Evolutionary conservation across 35 echinoderm and acorn worm genomes (phyloP).

Genomic region (Patiria miniata): DNA sequence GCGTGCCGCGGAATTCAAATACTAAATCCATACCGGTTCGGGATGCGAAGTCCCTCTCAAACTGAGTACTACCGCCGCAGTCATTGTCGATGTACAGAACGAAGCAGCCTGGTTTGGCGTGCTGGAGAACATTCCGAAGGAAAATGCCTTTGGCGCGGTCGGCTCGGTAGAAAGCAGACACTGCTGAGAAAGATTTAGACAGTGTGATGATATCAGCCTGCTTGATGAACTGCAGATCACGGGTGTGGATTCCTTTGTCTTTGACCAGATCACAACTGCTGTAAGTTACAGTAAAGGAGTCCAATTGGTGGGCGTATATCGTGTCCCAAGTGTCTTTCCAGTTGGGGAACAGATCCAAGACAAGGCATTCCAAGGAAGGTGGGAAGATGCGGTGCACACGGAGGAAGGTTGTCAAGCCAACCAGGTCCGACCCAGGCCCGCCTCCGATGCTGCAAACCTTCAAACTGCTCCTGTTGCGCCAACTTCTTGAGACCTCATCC

Average conservation of each 20-base stretch:
- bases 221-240: neutral
- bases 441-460: neutral
- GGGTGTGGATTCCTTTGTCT: neutral
- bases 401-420: neutral
- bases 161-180: neutral
- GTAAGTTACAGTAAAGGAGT: neutral
- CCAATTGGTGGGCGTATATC: neutral
- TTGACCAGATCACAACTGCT: neutral
- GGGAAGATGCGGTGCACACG: neutral
- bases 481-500: neutral
- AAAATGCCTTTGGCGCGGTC: neutral
- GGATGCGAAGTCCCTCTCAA: neutral
- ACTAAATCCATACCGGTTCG: neutral
- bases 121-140: neutral
- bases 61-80: neutral
- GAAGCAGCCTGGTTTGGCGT: neutral
- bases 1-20: neutral
- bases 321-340: constrained; percentile 2
- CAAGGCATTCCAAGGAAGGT: neutral
- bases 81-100: neutral
- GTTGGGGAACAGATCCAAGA: constrained; percentile 2
- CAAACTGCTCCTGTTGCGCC: neutral
- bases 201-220: neutral
- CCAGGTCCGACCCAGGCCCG: neutral
- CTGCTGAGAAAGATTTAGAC: constrained; percentile 1